Evolutionary conservation across 2,113 vertebrate genomes (phyloP), one percentile per base, ranked within the genome.

Genomic region (Sinocyclocheilus anophthalmus): DNA sequence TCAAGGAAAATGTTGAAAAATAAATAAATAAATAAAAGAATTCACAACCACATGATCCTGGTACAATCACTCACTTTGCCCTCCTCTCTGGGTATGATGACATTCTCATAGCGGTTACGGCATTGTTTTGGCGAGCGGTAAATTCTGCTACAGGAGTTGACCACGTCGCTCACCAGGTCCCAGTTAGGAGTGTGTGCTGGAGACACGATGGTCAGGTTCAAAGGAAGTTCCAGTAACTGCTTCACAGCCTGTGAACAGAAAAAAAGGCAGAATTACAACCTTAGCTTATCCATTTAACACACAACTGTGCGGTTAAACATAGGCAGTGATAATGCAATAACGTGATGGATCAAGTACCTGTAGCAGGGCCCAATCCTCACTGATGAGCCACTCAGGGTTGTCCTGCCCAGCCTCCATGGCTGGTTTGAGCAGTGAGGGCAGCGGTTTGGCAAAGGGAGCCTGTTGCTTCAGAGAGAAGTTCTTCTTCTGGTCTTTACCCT

Each of bases 101-200:
- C 96, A 75, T 97, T 97, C 87, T 98, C 97, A 0, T 98, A 98
- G 88, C 97, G 95, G 93, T 93, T 97, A 84, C 97, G 96, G 91
- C 97, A 98, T 89, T 98, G 97, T 79, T 98, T 98, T 22, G 97
- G 96, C 0, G 97, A 97, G 91, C 97, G 96, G 92, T 98, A 98
- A 90, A 97, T 96, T 86, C 97, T 96, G 92, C 97, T 97, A 93
- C 96, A 97, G 72, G 96, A 97, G 92, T 98, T 98, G 85, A 98
- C 97, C 88, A 98, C 96, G 14, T 98, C 97, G 20, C 97, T 98
- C 85, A 98, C 97, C 78, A 98, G 94, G 92, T 98, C 97, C 97
- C 97, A 98, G 90, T 98, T 98, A n/a, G 97, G 96, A 22, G 97
- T 98, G 95, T 98, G 97, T 0, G 97, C 97, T 26, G 97, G 97